phyloP scores from a whole-genome alignment of 2,797 vertebrate species.

The Fratercula arctica region DNA sequence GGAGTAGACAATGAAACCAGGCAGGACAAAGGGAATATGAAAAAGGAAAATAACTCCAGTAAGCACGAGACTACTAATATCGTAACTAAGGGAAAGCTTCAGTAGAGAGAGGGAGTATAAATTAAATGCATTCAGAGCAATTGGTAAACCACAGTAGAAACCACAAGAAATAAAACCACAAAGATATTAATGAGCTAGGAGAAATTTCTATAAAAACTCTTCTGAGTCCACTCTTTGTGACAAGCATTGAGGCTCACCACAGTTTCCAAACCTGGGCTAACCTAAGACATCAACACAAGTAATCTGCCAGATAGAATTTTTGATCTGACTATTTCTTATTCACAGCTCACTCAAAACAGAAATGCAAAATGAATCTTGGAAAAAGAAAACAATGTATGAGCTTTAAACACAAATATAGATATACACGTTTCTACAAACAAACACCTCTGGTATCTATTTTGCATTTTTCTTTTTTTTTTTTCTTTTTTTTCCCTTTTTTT shows the following conservation, averaged over 20 bases:
- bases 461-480: too few relatives aligned
- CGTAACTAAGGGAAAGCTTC: not conserved
- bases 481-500: not conserved
- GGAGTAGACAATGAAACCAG: not conserved
- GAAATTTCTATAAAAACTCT: not conserved
- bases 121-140: not conserved
- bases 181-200: not conserved
- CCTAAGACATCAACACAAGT: not conserved
- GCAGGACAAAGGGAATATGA: not conserved
- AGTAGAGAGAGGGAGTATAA: not conserved
- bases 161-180: not conserved
- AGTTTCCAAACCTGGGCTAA: not conserved
- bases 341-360: not conserved
- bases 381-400: not conserved
- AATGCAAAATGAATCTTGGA: not conserved
- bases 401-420: not conserved
- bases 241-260: not conserved
- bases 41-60: not conserved
- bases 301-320: not conserved
- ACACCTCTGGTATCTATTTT: rapidly evolving
- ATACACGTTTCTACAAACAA: not conserved
- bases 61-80: not conserved
- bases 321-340: not conserved
- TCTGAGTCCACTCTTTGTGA: not conserved
- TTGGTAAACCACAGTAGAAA: not conserved